A percentile compares a stretch with the other conserved stretches of the same genome.
Evolutionary conservation across 2,113 vertebrate genomes (phyloP).

Genomic region (Otocyon megalotis): DNA sequence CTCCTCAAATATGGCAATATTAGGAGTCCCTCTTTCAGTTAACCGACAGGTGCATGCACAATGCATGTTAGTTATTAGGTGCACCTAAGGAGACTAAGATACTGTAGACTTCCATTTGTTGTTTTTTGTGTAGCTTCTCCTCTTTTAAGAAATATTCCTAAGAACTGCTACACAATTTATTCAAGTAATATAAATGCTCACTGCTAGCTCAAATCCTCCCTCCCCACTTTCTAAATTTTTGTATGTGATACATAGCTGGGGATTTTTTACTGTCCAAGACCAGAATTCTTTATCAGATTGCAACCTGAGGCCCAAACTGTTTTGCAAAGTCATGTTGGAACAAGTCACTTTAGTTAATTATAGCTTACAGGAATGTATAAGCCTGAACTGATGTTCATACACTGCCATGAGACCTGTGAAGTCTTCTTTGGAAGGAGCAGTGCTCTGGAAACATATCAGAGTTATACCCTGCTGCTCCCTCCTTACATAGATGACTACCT

Average conservation of each 20-base stretch:
- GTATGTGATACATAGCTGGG: not conserved
- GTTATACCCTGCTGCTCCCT: not conserved
- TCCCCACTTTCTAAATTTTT: not conserved
- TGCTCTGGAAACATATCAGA: not conserved
- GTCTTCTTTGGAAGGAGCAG: not conserved
- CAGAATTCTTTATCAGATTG: constrained; percentile 4
- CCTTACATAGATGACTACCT: not conserved
- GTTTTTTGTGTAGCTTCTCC: not conserved
- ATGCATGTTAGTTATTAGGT: not conserved
- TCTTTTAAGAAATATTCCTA: constrained; percentile 35
- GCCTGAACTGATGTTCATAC: not conserved
- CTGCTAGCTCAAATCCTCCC: not conserved
- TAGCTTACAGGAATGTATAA: not conserved
- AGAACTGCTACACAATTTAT: not conserved
- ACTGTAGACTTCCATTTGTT: not conserved
- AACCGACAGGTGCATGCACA: not conserved
- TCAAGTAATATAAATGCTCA: not conserved
- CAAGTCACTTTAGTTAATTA: constrained; percentile 46
- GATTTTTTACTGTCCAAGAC: constrained; percentile 14
- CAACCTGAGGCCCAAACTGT: not conserved
- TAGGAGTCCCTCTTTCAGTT: not conserved
- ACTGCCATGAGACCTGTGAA: not conserved
- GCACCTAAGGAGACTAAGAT: not conserved
- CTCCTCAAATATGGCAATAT: not conserved
- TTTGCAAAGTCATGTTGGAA: constrained; percentile 53